Base-by-base conservation (phyloP, 2,888 invertebrate species). In the Cyclophora albipunctata region DNA sequence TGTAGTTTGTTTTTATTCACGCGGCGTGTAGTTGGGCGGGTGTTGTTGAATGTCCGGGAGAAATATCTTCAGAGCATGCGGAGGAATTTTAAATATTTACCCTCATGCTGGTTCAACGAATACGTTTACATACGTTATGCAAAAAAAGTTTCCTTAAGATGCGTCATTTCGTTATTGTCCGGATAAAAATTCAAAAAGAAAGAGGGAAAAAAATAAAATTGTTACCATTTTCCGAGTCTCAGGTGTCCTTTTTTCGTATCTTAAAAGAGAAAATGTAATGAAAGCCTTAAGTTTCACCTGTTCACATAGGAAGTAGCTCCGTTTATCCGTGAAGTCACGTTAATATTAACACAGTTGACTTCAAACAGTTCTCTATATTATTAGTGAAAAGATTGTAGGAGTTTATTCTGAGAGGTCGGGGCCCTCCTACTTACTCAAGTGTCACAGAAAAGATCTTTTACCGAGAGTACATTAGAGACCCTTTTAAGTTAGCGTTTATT, bases 11-110 rank as follows among this genome's bases (percentile, higher is more conserved):
- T 75, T 73, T 73, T 78, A 81, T 82, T 81, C 80, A 71, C 59
- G 62, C 58, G 52, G 57, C 75, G 76, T 78, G 5, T 78, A 69
- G 63, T 71, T 63, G 66, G 62, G 66, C 66, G 65, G 75, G 78
- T 81, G 81, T 81, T 78, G 74, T 70, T 71, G 66, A 65, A 67
- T 71, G 65, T 59, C 55, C 68, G 72, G 75, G 75, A 76, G 75
- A 78, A 81, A 76, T 75, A 75, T 80, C 79, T 80, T 74, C 56
- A 57, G 67, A 57, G 50, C 52, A 51, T 48, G 51, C 46, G 48
- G 40, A 53, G 4, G 47, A 49, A 44, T 42, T 45, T 50, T 52
- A 51, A 55, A 58, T 54, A 60, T 54, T 52, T 51, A 55, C 47
- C 40, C 48, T 42, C 6, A 65, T 69, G 66, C 70, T 73, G 20